Percentiles rank a stretch among this genome's conserved stretches.
These are phyloP conservation scores for Pionites leucogaster DNA, from an alignment of 2,113 vertebrate genomes.

Conservation along the genomic window DNA sequence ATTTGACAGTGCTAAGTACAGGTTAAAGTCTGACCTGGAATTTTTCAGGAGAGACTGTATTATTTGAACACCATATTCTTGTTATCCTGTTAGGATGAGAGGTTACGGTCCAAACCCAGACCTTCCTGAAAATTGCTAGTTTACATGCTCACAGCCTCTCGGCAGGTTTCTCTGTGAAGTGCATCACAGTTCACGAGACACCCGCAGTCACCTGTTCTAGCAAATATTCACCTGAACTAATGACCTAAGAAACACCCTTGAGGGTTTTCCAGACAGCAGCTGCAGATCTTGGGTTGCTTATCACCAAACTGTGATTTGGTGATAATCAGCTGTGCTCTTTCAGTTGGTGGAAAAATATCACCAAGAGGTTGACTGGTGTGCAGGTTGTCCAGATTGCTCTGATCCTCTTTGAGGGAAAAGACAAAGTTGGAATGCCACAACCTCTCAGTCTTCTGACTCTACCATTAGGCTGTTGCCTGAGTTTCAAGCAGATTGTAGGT, in stretches of 20 bases:
- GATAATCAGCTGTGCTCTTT: background rate
- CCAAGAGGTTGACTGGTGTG: background rate
- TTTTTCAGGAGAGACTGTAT: slow-evolving; percentile 7
- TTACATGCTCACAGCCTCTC: background rate
- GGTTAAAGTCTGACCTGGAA: slow-evolving; percentile 21
- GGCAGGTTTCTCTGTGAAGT: background rate
- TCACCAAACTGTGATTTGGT: background rate
- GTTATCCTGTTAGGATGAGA: background rate
- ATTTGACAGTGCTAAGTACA: slow-evolving; percentile 31
- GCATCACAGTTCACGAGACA: background rate
- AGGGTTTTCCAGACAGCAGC: background rate
- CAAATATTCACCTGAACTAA: background rate
- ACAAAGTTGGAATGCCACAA: background rate
- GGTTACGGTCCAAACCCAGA: background rate
- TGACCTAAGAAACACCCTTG: background rate
- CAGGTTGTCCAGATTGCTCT: background rate
- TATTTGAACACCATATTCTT: slow-evolving; percentile 17
- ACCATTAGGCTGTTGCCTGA: background rate
- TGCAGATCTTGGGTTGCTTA: background rate
- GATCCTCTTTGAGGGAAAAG: background rate
- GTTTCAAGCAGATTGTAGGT: background rate
- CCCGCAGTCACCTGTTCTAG: background rate
- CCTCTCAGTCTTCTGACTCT: background rate
- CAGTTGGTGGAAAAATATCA: background rate
- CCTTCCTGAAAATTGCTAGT: slow-evolving; percentile 40